Percentiles rank a stretch among this genome's conserved stretches.
These are phyloP conservation scores for Drosophila engyochracea DNA, from an alignment of 2,888 invertebrate genomes.

Conservation along the genomic window DNA sequence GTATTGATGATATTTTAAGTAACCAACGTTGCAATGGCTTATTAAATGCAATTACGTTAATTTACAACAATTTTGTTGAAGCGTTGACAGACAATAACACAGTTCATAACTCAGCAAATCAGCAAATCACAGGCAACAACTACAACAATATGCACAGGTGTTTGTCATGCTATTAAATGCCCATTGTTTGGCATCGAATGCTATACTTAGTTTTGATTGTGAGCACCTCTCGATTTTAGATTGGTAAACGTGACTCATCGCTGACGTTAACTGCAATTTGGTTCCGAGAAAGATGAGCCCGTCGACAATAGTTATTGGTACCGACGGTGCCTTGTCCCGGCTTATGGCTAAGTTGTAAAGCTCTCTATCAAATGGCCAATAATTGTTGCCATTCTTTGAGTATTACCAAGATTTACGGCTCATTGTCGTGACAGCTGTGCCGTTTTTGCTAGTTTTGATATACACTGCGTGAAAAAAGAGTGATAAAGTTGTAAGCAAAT, in stretches of 20 bases:
- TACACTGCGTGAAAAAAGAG: conserved; percentile 1
- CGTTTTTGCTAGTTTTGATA: conserved; percentile 4
- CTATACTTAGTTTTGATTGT: conserved; percentile 39
- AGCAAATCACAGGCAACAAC: conserved; percentile 10
- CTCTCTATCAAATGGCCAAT: conserved; percentile 56
- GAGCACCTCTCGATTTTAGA: conserved; percentile 20
- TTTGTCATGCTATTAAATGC: conserved; percentile 50
- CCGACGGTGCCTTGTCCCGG: neutral
- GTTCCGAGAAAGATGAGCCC: conserved; percentile 51
- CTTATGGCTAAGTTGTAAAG: conserved; percentile 18
- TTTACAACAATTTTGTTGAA: conserved; percentile 67
- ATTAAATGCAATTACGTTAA: conserved; percentile 79
- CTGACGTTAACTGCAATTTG: conserved; percentile 44
- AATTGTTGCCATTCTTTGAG: conserved; percentile 56
- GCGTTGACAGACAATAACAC: conserved; percentile 64
- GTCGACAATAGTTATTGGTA: conserved; percentile 25
- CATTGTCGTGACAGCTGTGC: conserved; percentile 40
- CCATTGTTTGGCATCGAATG: conserved; percentile 45
- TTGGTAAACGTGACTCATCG: conserved; percentile 52
- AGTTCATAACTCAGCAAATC: conserved; percentile 44
- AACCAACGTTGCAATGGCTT: conserved; percentile 48
- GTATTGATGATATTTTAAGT: conserved; percentile 59
- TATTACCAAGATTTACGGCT: conserved; percentile 36
- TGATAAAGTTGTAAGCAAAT: neutral
- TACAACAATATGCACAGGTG: conserved; percentile 27